These are phyloP conservation scores for Pardosa pseudoannulata DNA, from an alignment of 2,888 invertebrate species.

Conservation along the genomic window DNA sequence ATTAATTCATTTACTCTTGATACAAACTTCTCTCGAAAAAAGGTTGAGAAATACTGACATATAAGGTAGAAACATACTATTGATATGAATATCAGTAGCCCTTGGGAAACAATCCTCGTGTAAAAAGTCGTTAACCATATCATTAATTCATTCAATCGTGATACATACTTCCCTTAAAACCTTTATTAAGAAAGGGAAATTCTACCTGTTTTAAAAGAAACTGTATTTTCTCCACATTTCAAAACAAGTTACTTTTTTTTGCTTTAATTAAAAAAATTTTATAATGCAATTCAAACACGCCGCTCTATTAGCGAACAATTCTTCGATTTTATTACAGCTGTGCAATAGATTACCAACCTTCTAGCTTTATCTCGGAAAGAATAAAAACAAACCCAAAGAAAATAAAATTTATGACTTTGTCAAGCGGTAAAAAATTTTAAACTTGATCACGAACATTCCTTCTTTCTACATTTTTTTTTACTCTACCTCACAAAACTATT, in stretches of 20 bases:
- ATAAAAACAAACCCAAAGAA: conserved; percentile 20
- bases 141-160: too few species aligned
- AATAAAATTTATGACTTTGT: conserved; percentile 42
- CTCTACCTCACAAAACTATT: conserved; percentile 40
- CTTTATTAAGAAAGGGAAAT: too few species aligned
- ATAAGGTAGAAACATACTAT: too few species aligned
- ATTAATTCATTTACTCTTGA: too few species aligned
- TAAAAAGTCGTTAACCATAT: too few species aligned
- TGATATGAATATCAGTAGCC: too few species aligned
- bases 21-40: too few species aligned
- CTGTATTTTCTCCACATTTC: not conserved
- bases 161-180: too few species aligned
- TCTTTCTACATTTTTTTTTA: conserved; percentile 38
- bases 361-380: not conserved
- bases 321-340: not conserved
- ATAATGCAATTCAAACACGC: not conserved
- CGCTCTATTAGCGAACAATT: not conserved
- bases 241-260: not conserved
- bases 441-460: not conserved
- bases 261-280: not conserved
- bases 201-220: too few species aligned
- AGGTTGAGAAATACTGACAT: too few species aligned
- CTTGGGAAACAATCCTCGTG: too few species aligned
- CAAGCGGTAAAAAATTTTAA: conserved; percentile 21
- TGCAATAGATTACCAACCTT: not conserved